phyloP scores from a whole-genome alignment of 2,113 vertebrate genomes.

The Alexandromys fortis region DNA sequence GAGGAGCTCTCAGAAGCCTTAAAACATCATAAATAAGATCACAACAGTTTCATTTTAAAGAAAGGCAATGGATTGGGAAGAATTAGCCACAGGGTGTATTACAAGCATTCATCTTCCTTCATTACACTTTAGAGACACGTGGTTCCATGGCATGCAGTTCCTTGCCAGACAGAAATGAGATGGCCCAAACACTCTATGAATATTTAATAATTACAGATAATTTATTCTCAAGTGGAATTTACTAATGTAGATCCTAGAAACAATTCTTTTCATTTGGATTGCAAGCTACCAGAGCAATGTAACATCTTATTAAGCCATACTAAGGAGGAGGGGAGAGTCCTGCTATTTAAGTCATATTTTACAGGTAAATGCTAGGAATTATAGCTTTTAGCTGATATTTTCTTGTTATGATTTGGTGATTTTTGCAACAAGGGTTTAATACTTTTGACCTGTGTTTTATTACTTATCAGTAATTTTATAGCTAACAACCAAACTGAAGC shows the following conservation, averaged over 20 bases:
- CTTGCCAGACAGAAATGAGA: conserved; percentile 55
- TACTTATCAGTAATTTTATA: conserved; percentile 77
- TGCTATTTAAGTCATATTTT: conserved; percentile 61
- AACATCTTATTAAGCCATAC: conserved; percentile 38
- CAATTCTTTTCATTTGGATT: conserved; percentile 36
- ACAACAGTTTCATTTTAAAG: conserved; percentile 50
- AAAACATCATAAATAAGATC: conserved; percentile 57
- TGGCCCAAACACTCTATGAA: conserved; percentile 24
- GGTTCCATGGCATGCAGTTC: not conserved
- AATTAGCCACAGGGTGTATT: conserved; percentile 61
- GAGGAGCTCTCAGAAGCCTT: conserved; percentile 31
- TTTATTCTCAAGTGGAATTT: conserved; percentile 65
- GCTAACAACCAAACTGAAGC: conserved; percentile 70
- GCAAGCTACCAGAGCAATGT: not conserved
- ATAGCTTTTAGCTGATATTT: conserved; percentile 58
- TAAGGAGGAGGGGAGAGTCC: not conserved
- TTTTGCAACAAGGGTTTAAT: conserved; percentile 69
- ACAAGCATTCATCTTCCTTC: conserved; percentile 40
- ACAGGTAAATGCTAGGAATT: conserved; percentile 63
- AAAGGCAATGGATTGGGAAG: conserved; percentile 23
- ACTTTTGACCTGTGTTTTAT: conserved; percentile 76
- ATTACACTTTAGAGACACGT: conserved; percentile 49
- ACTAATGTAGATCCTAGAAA: conserved; percentile 17
- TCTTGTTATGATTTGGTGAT: conserved; percentile 66
- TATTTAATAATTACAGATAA: conserved; percentile 62